Base-by-base conservation (phyloP, 2,888 invertebrate genomes). In the Drosophila prolongata region DNA sequence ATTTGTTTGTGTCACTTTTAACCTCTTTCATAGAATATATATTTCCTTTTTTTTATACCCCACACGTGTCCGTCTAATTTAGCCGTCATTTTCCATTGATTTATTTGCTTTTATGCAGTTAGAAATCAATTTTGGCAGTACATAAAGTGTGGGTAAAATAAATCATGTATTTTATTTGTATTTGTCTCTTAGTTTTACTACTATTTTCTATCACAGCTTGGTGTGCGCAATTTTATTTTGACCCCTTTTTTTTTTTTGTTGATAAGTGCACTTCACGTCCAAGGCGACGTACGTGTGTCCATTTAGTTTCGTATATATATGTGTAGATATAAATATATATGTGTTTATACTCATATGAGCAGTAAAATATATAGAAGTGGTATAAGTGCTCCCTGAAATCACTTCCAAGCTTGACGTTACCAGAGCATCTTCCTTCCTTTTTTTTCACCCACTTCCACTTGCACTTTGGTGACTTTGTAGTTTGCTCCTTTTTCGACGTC, bases 301-400 rank as follows among this genome's bases (percentile, higher is more conserved):
- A 60, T 68, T 71, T 65, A 14, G 43, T 38, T 44, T 35, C 16
- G 1, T 47, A 52, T 46, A 19, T 49, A 55, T 42, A 8, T 46
- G 9, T n/a, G 19, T 27, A 10, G 38, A 46, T 37, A 30, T 46
- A 30, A 8, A 3, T 47, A 34, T 49, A 11, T 50, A 42, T 42
- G 35, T 57, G 38, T 44, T 34, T 60, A 40, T 66, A 42, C 35
- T 35, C 40, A 38, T 65, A 56, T 62, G 73, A 84, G 70, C 64
- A 79, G 77, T 60, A 75, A 86, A 75, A 75, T 77, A 56, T 61
- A 70, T 82, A n/a, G 38, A 65, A 68, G 71, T 75, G 75, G 65
- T 75, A 79, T 77, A 79, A 86, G 87, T 79, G 81, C 88, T 88
- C 80, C 76, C 76, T 61, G 55, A 88, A 82, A 82, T 88, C 82